Evolutionary conservation across 1,140 invertebrate species (phyloP).

Genomic region (Pissodes strobi): DNA sequence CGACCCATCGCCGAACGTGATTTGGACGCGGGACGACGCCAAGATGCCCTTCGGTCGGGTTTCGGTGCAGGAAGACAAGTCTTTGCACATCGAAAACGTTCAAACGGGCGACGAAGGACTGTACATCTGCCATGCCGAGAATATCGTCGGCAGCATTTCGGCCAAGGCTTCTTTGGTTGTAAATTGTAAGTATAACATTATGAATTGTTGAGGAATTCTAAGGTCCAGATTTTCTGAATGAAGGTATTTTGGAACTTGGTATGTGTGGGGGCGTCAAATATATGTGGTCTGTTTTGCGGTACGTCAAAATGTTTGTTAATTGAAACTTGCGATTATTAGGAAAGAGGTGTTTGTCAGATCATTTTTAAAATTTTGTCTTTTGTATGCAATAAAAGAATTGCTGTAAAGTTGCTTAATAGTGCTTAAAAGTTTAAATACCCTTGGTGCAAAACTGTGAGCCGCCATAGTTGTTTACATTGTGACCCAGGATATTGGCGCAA

Average conservation of each 20-base stretch:
- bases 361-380: too few relatives aligned
- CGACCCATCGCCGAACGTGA: slow-evolving; percentile 84
- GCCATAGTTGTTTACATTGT: too few relatives aligned
- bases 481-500: too few relatives aligned
- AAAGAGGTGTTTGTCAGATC: too few relatives aligned
- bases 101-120: slow-evolving; percentile 77
- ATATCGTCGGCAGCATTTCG: slow-evolving; percentile 75
- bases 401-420: too few relatives aligned
- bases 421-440: too few relatives aligned
- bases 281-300: too few relatives aligned
- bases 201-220: neutral
- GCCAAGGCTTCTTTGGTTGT: slow-evolving; percentile 75
- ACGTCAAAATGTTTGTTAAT: too few relatives aligned
- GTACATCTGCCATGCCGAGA: slow-evolving; percentile 81
- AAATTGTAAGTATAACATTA: slow-evolving; percentile 74
- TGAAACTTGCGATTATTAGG: too few relatives aligned
- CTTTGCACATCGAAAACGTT: slow-evolving; percentile 74
- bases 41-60: slow-evolving; percentile 78
- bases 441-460: too few relatives aligned
- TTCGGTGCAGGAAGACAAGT: slow-evolving; percentile 75
- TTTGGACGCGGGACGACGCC: slow-evolving; percentile 87
- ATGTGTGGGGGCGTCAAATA: too few relatives aligned
- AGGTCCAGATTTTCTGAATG: neutral
- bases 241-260: neutral
- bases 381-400: too few relatives aligned